Evolutionary conservation across 2,888 invertebrate species (phyloP).

Genomic region (Ischnus inquisitorius): DNA sequence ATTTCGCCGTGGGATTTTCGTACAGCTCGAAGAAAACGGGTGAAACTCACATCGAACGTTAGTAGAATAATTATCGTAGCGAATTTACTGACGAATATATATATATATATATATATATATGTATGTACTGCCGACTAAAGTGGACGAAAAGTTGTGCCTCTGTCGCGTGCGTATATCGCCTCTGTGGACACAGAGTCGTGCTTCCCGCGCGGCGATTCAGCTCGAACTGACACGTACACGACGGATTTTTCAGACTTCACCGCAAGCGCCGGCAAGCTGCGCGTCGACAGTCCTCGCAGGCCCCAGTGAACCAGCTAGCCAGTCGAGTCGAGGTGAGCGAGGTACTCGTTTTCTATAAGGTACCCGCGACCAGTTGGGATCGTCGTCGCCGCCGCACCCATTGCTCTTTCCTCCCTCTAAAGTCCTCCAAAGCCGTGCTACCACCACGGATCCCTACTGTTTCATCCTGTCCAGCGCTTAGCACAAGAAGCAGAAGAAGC

Average conservation of each 20-base stretch:
- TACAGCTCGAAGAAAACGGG: background rate
- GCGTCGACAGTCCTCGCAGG: slow-evolving; percentile 22
- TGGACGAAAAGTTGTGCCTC: background rate
- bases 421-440: background rate
- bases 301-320: slow-evolving; percentile 53
- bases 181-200: slow-evolving; percentile 27
- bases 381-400: slow-evolving; percentile 3
- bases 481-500: slow-evolving; percentile 2
- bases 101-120: no score
- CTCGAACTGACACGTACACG: slow-evolving; percentile 65
- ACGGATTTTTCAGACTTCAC: slow-evolving; percentile 48
- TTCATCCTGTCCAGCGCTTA: slow-evolving; percentile 8
- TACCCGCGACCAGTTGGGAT: slow-evolving; percentile 36
- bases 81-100: background rate
- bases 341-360: slow-evolving; percentile 64
- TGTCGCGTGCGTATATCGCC: slow-evolving; percentile 5
- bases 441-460: background rate
- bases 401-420: slow-evolving; percentile 29
- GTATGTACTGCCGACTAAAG: background rate
- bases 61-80: slow-evolving; percentile 13
- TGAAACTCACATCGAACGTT: slow-evolving; percentile 49
- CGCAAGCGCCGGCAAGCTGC: slow-evolving; percentile 53
- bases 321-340: slow-evolving; percentile 64
- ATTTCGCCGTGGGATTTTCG: background rate
- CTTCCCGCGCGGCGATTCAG: slow-evolving; percentile 64